Base-by-base conservation (phyloP, 35 echinoderm and acorn worm species). In the Stichopus chloronotus region DNA sequence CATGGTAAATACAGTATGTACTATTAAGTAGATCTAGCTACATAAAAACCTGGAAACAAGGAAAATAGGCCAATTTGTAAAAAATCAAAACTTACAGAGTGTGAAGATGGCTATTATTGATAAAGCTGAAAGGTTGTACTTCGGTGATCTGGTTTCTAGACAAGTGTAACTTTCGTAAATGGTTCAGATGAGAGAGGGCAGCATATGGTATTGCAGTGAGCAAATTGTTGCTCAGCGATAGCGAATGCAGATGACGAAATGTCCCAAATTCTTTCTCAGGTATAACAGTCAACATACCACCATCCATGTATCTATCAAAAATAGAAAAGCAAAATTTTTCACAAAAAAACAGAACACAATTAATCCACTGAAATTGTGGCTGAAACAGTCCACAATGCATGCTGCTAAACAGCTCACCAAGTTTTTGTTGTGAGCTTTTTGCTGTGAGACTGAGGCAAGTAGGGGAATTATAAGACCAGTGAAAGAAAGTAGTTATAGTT, bases 261-360 rank as follows among this genome's bases (percentile, higher is more conserved):
- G 9, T 5, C 5, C 43, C 8, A 58, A 91, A 79, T 22, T 79
- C 30, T 10, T 76, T 54, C 20, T 56, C 76, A 54, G 71, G 7
- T 22, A 91, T 9, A 6, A 13, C 22, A 57, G 19, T 76, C 6
- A 91, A 17, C 9, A 53, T 55, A 13, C 19, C n/a, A n/a, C 76
- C 55, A 79, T 91, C 90, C 90, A 91, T 91, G 53, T 16, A 91
- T 2, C 90, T 91, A 72, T 20, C 19, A 91, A 91, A 57, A 53
- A 60, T 0, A 71, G 24, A 85, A 4, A 16, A n/a, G 82, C 7
- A 85, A 54, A 87, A 87, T 84, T n/a, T 57, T 87, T 24, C 57
- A 87, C 14, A 74, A 7, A 74, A 74, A 74, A 19, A 20, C 4
- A 74, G n/a, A 43, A 0, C 30, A 43, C 30, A 43, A 43, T 43